These are phyloP conservation scores for Drosophila kanapiae DNA, from an alignment of 1,140 invertebrate species.

Conservation along the genomic window DNA sequence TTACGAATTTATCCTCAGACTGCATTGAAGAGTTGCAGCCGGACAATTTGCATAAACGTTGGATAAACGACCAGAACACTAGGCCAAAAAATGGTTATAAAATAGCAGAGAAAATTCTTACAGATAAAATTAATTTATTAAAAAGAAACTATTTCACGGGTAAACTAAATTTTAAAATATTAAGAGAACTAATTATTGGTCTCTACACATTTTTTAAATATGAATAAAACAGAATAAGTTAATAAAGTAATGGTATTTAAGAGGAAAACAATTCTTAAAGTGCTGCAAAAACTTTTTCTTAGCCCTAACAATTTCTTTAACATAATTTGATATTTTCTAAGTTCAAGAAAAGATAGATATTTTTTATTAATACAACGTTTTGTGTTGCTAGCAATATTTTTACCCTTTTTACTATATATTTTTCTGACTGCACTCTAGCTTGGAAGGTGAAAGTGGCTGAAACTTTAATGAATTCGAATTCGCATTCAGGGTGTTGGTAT, in stretches of 20 bases:
- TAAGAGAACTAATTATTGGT: neutral
- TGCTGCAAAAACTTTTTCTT: accelerated
- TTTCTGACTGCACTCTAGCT: neutral
- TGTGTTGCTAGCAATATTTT: no score
- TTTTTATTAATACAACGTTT: neutral
- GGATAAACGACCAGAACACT: constrained; percentile 16
- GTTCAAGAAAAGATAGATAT: neutral
- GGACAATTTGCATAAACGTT: constrained; percentile 54
- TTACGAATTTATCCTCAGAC: constrained; percentile 60
- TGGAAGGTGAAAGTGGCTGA: constrained; percentile 48
- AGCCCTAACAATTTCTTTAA: neutral
- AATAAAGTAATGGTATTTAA: neutral
- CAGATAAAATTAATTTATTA: no score
- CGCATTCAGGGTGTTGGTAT: constrained; percentile 30
- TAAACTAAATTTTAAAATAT: no score
- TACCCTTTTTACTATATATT: neutral
- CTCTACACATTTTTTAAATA: neutral
- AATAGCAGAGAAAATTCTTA: neutral
- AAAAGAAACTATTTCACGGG: no score
- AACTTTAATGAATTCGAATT: constrained; percentile 55
- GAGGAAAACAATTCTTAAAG: neutral
- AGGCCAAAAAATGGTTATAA: neutral
- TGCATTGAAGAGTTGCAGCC: constrained; percentile 28
- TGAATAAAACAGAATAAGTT: neutral
- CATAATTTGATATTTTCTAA: neutral